These are phyloP conservation scores for Selenia dentaria DNA, from an alignment of 2,888 invertebrate species.

Conservation along the genomic window DNA sequence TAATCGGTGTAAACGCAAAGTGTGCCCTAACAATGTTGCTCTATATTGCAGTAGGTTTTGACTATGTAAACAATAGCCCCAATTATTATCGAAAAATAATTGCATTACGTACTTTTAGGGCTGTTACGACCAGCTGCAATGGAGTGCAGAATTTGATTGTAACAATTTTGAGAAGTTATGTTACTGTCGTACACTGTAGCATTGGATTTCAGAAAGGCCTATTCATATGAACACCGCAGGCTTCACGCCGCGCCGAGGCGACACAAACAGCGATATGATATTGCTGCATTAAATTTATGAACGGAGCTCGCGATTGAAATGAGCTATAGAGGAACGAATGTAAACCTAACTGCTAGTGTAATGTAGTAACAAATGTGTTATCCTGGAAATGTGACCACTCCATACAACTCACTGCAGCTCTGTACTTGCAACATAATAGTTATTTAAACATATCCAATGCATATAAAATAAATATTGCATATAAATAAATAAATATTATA, in stretches of 20 bases:
- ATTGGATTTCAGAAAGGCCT: constrained; percentile 4
- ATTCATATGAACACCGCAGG: constrained; percentile 12
- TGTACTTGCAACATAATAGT: no score
- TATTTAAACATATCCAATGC: no score
- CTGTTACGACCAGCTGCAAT: no score
- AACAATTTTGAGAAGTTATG: neutral
- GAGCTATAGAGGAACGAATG: constrained; percentile 26
- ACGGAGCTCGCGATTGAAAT: constrained; percentile 35
- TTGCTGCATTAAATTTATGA: constrained; percentile 53
- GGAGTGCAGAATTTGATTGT: neutral
- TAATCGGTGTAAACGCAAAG: no score
- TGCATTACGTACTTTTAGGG: no score
- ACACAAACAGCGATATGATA: constrained; percentile 40
- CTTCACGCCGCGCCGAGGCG: constrained; percentile 22
- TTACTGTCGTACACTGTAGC: constrained; percentile 2
- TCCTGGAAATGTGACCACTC: neutral
- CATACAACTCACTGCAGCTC: no score
- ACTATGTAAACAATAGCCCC: no score
- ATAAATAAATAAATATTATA: no score
- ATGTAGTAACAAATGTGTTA: constrained; percentile 42
- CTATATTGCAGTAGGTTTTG: no score
- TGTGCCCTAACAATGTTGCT: no score
- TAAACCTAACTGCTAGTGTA: constrained; percentile 20
- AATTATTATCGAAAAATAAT: no score
- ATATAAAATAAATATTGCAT: no score